Base-by-base conservation (phyloP, 2,113 vertebrate genomes). In the Planiliza haematocheilus region DNA sequence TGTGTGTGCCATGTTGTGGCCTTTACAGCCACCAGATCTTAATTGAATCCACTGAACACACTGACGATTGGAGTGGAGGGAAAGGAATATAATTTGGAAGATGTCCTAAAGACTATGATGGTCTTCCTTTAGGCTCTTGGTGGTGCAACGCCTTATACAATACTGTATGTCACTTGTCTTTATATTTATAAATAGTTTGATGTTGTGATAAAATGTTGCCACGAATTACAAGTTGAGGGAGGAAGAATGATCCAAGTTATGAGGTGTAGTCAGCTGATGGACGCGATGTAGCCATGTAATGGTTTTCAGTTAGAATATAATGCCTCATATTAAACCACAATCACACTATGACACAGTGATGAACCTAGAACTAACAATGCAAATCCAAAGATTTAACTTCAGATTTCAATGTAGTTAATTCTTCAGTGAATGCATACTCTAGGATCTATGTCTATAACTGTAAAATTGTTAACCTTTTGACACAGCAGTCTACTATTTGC, bases 221-320 rank as follows among this genome's bases (percentile, higher is more conserved):
- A 36, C n/a, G 52, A 21, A 53, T 37, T 72, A 4, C 38, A 30
- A 14, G 8, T 24, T 21, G 20, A 30, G 57, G 45, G 9, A 53
- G n/a, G 6, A 21, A 36, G 38, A 55, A 46, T 62, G 8, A 24
- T 24, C 13, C 10, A 62, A 62, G n/a, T 24, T 13, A 10, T 53
- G 30, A 71, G 17, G 24, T 71, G 20, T 52, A 52, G 42, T 14
- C 20, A 4, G 12, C 39, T 38, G 37, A 65, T 5, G 48, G 50
- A 43, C 20, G 7, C 50, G 21, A 66, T 6, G 41, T 51, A 21
- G 36, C n/a, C n/a, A n/a, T n/a, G 12, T 43, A 17, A 74, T 17
- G 55, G 30, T 63, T 13, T 37, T 24, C 48, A 63, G 48, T 30
- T 41, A 14, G 3, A 64, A 17, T 18, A 34, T 4, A 57, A 4